Evolutionary conservation across 1,140 invertebrate genomes (phyloP), one percentile per base, ranked within the genome.

Genomic region (Drosophila punjabiensis): DNA sequence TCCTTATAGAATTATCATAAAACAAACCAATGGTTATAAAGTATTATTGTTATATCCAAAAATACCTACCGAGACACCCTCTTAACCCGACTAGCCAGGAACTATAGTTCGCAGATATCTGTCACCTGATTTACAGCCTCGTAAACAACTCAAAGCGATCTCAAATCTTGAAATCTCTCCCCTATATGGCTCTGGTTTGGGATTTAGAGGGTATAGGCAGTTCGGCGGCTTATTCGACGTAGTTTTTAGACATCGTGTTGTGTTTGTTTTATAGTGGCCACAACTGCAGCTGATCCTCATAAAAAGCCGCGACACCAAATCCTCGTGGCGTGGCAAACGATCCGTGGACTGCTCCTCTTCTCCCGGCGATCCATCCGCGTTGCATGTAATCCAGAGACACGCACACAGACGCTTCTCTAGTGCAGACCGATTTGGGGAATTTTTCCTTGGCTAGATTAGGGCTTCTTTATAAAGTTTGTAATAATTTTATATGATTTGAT

Each of bases 231-330:
- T 43, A 53, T 48, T 45, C 37, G 69, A 48, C 65, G 60, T 52
- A 53, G 60, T 43, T 70, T 70, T 28, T 53, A 74, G 32, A 55
- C 78, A 69, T 65, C 53, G 80, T 89, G 74, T 73, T 89, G 67
- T 76, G 81, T 79, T 63, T 84, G 83, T 81, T 88, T 88, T 89
- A 88, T 88, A 85, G 50, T 89, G 81, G 84, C 81, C 78, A 67
- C 81, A 89, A 89, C 81, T 88, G 85, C 86, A 89, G 85, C 85
- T 89, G 85, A 89, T 89, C 86, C 86, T 90, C 85, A 89, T 89
- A 89, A 89, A 89, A 90, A 85, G 86, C 79, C 79, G 79, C 82
- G 82, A 89, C 85, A 90, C 82, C 81, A 90, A 89, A 89, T 89
- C 86, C 82, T 81, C 63, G 82, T 90, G 86, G 86, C 86, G 78